Conservation (phyloP, 2,888 invertebrate genomes). For the Chymomyza fuscimana region DNA sequence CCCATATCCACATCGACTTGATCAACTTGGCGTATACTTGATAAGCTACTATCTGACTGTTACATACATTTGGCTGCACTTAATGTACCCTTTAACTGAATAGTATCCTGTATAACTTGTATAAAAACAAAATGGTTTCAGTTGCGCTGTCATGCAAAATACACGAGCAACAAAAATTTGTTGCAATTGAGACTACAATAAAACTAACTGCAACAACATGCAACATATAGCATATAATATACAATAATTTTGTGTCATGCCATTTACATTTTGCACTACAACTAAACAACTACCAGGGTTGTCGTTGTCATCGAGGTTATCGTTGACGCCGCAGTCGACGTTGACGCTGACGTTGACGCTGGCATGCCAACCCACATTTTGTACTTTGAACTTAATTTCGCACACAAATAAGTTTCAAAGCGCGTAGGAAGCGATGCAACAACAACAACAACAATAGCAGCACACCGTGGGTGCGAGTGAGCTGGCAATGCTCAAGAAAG, state of each 20-base stretch:
- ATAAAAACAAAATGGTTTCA: not conserved
- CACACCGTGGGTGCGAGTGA: not conserved
- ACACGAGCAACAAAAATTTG: slow-evolving; percentile 8
- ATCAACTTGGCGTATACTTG: no score
- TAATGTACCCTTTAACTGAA: no score
- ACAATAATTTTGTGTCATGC: slow-evolving; percentile 2
- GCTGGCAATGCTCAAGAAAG: not conserved
- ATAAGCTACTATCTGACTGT: no score
- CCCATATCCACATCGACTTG: no score
- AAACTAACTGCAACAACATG: slow-evolving; percentile 10
- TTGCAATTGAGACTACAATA: slow-evolving; percentile 8
- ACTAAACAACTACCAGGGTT: not conserved
- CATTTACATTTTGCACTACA: not conserved
- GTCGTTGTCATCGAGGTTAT: not conserved
- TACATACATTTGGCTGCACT: no score
- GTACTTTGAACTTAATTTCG: slow-evolving; percentile 67
- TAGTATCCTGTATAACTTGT: not conserved
- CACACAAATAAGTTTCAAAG: slow-evolving; percentile 49
- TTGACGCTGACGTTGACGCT: slow-evolving; percentile 5
- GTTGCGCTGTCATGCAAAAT: not conserved
- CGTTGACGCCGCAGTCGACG: not conserved
- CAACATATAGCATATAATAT: not conserved
- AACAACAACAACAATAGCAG: slow-evolving; percentile 10
- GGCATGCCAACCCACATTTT: slow-evolving; percentile 62
- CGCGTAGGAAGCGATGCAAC: not conserved